phyloP scores from a whole-genome alignment of 2,113 vertebrate genomes.

The Tenebrosternarchus preto region DNA sequence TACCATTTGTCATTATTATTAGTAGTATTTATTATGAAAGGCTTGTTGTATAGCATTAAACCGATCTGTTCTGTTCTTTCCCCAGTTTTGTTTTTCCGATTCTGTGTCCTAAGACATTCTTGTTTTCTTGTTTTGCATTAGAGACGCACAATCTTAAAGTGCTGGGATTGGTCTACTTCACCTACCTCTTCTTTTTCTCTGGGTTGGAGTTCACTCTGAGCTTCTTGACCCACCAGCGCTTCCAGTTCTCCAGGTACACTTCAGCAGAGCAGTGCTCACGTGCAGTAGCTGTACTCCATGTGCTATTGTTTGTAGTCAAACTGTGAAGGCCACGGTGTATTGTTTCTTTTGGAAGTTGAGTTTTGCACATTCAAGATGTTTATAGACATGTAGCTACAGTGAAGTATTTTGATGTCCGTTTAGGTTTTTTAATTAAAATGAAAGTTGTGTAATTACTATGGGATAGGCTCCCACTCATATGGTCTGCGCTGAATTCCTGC shows the following conservation, averaged over 20 bases:
- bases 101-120: not conserved
- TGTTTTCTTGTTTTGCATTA: conserved; percentile 55
- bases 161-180: conserved; percentile 87
- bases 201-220: conserved; percentile 92
- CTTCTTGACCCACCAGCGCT: conserved; percentile 93
- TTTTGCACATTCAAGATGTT: too few species aligned
- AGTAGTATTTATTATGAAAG: not conserved
- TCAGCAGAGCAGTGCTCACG: not conserved
- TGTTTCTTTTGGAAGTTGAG: too few species aligned
- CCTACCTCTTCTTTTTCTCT: conserved; percentile 95
- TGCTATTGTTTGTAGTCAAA: not conserved
- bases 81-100: not conserved
- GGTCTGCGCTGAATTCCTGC: not conserved
- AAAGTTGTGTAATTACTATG: too few species aligned
- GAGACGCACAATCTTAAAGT: conserved; percentile 80
- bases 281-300: not conserved
- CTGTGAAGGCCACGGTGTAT: not conserved
- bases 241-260: conserved; percentile 90
- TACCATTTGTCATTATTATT: too few species aligned
- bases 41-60: not conserved
- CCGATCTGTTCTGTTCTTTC: not conserved
- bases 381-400: too few species aligned
- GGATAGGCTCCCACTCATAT: not conserved
- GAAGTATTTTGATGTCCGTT: too few species aligned
- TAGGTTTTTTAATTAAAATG: too few species aligned